phyloP scores from a whole-genome alignment of 2,888 invertebrate species.

The Kryphioiulus occultus region DNA sequence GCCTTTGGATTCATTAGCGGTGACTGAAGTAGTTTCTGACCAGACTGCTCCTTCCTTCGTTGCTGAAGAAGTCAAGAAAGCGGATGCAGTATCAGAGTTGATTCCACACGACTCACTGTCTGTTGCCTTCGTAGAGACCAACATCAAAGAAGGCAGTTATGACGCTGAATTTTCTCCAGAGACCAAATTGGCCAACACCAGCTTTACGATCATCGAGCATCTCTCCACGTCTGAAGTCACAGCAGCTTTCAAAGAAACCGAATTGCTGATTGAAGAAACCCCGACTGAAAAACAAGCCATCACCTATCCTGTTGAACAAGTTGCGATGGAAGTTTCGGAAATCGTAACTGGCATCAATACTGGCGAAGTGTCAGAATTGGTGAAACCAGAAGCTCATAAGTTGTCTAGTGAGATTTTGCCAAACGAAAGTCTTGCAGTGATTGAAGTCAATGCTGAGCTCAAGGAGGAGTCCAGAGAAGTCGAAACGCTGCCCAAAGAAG shows the following conservation, averaged over 20 bases:
- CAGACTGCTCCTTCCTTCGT: background rate
- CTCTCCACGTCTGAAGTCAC: conserved; percentile 47
- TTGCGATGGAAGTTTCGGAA: conserved; percentile 49
- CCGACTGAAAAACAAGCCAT: conserved; percentile 29
- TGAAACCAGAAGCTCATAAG: conserved; percentile 42
- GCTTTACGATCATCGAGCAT: conserved; percentile 41
- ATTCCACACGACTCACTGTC: conserved; percentile 29
- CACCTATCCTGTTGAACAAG: background rate
- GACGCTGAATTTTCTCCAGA: conserved; percentile 47
- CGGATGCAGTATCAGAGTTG: background rate
- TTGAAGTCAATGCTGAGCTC: conserved; percentile 33
- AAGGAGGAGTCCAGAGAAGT: conserved; percentile 49
- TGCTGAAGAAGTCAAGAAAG: conserved; percentile 20
- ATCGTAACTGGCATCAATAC: conserved; percentile 27
- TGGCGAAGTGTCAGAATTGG: background rate
- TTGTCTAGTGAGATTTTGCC: conserved; percentile 41
- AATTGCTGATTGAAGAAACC: conserved; percentile 48
- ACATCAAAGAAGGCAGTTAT: conserved; percentile 49
- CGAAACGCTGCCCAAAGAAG: conserved; percentile 43
- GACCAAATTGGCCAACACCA: conserved; percentile 63
- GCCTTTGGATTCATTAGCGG: conserved; percentile 41
- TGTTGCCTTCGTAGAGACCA: conserved; percentile 10
- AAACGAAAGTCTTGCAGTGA: conserved; percentile 41
- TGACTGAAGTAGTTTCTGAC: conserved; percentile 46
- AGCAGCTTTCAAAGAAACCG: conserved; percentile 49